Conservation (phyloP, 2,797 vertebrate species). For the Tauraco hartlaubi region DNA sequence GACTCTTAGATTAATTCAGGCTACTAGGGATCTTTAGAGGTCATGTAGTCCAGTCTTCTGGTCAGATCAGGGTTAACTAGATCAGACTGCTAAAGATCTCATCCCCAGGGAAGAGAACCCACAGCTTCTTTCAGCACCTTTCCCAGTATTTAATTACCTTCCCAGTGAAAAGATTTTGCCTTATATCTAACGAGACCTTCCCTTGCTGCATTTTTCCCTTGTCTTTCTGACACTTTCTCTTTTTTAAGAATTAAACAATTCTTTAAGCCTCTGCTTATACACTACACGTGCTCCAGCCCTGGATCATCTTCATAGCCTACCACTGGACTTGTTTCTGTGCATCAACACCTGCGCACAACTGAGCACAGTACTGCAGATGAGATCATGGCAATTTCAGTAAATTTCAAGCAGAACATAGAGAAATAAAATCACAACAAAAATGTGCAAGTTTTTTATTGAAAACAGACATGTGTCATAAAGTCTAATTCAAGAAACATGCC, state of each 20-base stretch:
- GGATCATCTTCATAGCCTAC: background rate
- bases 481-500: background rate
- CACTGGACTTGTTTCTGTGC: background rate
- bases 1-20: background rate
- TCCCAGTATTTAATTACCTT: background rate
- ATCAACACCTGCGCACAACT: background rate
- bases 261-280: background rate
- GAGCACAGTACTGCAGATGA: background rate
- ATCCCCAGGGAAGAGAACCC: background rate
- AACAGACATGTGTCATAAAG: background rate
- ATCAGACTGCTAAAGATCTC: background rate
- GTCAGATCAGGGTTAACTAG: background rate
- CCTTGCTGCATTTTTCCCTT: fast-evolving
- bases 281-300: background rate
- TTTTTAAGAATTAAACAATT: background rate
- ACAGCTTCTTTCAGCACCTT: background rate
- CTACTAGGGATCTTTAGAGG: background rate
- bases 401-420: background rate
- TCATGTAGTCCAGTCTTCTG: background rate
- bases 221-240: background rate
- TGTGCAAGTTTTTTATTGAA: background rate
- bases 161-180: background rate
- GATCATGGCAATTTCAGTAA: background rate
- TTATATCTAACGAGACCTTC: background rate
- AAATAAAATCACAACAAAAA: background rate